Conservation (phyloP, 1,140 invertebrate species). For the Drosophila obscura region DNA sequence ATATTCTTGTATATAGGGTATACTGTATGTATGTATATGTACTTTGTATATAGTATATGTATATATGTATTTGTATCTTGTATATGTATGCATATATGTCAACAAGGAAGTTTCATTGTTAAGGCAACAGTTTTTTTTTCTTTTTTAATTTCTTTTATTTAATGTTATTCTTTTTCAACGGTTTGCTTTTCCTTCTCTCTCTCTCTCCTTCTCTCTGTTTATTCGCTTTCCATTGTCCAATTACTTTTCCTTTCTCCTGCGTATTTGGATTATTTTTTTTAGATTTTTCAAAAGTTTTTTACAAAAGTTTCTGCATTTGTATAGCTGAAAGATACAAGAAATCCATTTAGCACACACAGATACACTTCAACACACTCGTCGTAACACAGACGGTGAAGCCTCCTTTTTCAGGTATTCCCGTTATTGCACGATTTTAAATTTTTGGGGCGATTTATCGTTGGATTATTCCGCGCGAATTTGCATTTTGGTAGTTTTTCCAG, state of each 20-base stretch:
- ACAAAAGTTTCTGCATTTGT: neutral
- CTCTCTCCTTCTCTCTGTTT: neutral
- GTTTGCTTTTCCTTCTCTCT: slow-evolving; percentile 3
- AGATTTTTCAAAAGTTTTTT: neutral
- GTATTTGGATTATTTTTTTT: neutral
- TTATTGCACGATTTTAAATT: neutral
- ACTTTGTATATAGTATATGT: slow-evolving; percentile 27
- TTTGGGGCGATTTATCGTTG: neutral
- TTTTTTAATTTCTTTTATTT: slow-evolving; percentile 11
- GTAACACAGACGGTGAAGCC: neutral
- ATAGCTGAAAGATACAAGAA: slow-evolving; percentile 14
- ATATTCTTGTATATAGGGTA: slow-evolving; percentile 37
- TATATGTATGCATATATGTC: slow-evolving; percentile 64
- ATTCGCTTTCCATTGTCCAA: neutral
- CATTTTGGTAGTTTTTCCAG: neutral
- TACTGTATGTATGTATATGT: slow-evolving; percentile 33
- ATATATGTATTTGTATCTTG: slow-evolving; percentile 51
- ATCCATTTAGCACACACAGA: slow-evolving; percentile 2
- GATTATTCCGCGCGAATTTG: slow-evolving; percentile 1
- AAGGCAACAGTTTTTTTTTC: slow-evolving; percentile 66
- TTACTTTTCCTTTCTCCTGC: slow-evolving; percentile 2
- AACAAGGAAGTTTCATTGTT: slow-evolving; percentile 78
- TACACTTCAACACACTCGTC: neutral
- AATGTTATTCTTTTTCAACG: slow-evolving; percentile 3
- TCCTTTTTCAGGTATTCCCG: too few species aligned